These are phyloP conservation scores for Threskiornis aethiopicus DNA, from an alignment of 2,797 vertebrate species.

Conservation along the genomic window DNA sequence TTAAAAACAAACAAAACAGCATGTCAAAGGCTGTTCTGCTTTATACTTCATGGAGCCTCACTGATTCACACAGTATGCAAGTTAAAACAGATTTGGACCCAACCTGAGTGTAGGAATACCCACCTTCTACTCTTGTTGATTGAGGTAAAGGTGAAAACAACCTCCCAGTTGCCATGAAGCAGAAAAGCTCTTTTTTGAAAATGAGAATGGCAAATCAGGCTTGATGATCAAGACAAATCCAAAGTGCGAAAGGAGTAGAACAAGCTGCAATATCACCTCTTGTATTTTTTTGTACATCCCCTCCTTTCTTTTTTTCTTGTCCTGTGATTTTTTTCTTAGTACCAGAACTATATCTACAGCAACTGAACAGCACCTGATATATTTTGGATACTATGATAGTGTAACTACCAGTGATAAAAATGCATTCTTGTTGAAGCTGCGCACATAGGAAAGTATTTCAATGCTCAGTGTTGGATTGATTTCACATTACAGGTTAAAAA, in stretches of 20 bases:
- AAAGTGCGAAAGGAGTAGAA: background rate
- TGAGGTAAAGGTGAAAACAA: background rate
- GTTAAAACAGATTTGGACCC: background rate
- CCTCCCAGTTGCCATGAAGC: background rate
- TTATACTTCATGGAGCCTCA: background rate
- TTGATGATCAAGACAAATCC: background rate
- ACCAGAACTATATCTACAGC: background rate
- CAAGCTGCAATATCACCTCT: background rate
- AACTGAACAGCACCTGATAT: background rate
- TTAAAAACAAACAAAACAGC: background rate
- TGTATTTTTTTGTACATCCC: background rate
- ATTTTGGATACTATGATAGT: background rate
- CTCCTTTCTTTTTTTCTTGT: background rate
- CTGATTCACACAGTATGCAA: background rate
- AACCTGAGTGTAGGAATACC: background rate
- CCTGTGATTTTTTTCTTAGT: background rate
- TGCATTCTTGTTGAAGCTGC: background rate
- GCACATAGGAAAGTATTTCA: background rate
- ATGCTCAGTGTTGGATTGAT: background rate
- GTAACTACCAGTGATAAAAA: slow-evolving; percentile 2
- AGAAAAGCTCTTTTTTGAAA: background rate
- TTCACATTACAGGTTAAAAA: background rate
- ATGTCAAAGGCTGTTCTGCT: background rate
- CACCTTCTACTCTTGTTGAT: fast-evolving
- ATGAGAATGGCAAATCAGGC: background rate